A percentile compares a stretch with the other conserved stretches of the same genome.
phyloP scores from a whole-genome alignment of 1,140 invertebrate genomes.

The Euura saliciscinereae region DNA sequence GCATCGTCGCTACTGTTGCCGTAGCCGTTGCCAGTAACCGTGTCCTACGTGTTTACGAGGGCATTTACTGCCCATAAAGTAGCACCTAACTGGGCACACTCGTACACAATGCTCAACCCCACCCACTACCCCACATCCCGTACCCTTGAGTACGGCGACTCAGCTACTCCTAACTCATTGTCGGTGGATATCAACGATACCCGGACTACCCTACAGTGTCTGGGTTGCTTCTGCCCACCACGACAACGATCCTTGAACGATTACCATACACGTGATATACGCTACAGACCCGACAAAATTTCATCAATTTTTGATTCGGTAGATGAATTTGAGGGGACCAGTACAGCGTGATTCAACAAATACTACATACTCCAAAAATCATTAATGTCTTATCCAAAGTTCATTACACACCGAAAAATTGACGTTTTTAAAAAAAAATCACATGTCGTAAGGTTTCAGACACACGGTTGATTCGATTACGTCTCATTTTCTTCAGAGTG shows the following conservation, averaged over 20 bases:
- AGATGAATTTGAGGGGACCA: too few species aligned
- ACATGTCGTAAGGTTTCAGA: too few species aligned
- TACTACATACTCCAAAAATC: too few species aligned
- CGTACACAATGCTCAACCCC: constrained; percentile 20
- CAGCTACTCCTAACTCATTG: background rate
- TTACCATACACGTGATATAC: background rate
- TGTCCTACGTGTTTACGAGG: constrained; percentile 39
- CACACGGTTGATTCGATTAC: too few species aligned
- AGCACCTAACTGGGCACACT: constrained; percentile 42
- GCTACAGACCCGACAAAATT: background rate
- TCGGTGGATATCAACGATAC: background rate
- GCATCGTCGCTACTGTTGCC: background rate
- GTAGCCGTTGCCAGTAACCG: constrained; percentile 15
- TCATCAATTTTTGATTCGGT: too few species aligned
- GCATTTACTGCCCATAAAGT: constrained; percentile 43
- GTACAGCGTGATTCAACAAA: too few species aligned
- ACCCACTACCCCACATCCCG: background rate
- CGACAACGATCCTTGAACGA: background rate
- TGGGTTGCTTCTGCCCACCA: background rate
- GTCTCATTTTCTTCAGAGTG: too few species aligned
- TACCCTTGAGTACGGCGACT: background rate
- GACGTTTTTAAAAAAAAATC: too few species aligned
- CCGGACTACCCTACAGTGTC: too few species aligned
- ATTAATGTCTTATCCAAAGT: too few species aligned
- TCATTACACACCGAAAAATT: too few species aligned